Percentiles rank a stretch among this genome's conserved stretches.
Evolutionary conservation across 2,888 invertebrate species (phyloP).

Genomic region (Drosophila ustulata): DNA sequence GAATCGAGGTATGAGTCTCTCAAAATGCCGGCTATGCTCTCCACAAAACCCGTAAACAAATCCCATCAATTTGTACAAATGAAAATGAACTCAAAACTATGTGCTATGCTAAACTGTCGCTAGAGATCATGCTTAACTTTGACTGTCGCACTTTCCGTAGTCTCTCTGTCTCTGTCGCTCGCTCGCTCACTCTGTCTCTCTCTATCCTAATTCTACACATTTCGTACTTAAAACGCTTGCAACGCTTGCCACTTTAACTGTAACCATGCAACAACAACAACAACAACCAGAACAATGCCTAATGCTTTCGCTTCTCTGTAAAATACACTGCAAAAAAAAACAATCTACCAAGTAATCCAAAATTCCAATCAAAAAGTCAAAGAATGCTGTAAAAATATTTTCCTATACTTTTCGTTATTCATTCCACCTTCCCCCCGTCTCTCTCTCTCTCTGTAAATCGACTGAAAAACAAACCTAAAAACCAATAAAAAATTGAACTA

Average conservation of each 20-base stretch:
- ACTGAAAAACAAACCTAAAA: constrained; percentile 34
- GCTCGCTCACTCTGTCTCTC: constrained; percentile 17
- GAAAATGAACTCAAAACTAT: constrained; percentile 39
- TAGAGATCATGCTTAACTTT: constrained; percentile 71
- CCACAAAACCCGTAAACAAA: constrained; percentile 7
- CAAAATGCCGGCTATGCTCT: neutral
- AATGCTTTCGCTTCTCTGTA: constrained; percentile 56
- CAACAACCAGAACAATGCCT: constrained; percentile 40
- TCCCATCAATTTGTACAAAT: constrained; percentile 46
- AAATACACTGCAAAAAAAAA: constrained; percentile 36
- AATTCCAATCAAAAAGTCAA: constrained; percentile 35
- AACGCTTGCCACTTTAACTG: constrained; percentile 42
- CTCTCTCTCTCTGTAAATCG: constrained; percentile 39
- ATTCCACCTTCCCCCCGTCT: constrained; percentile 74
- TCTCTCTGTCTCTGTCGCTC: constrained; percentile 35
- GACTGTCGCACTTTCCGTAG: constrained; percentile 74
- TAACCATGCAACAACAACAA: constrained; percentile 54
- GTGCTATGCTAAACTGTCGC: constrained; percentile 31
- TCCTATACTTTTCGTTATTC: constrained; percentile 78
- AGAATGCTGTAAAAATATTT: constrained; percentile 74
- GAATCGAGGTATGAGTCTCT: constrained; percentile 79
- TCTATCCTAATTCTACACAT: constrained; percentile 2
- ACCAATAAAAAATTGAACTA: constrained; percentile 15
- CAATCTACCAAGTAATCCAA: constrained; percentile 12
- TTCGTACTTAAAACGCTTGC: constrained; percentile 45